These are phyloP conservation scores for Etia nguti DNA, from an alignment of 2,113 vertebrate genomes.

Conservation along the genomic window DNA sequence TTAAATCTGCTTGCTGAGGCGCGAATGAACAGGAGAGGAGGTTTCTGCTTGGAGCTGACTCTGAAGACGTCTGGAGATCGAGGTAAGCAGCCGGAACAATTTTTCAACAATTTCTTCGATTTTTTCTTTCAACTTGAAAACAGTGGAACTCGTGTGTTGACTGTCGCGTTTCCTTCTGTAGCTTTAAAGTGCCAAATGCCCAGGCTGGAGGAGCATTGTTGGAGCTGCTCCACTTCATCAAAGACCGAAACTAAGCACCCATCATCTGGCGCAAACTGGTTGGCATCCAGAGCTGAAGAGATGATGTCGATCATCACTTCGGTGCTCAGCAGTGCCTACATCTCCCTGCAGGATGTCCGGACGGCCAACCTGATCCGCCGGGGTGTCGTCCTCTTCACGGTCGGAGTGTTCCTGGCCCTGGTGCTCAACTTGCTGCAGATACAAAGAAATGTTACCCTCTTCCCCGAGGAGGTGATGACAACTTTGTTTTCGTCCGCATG, in stretches of 20 bases:
- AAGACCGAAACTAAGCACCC: conserved; percentile 60
- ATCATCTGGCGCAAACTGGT: conserved; percentile 59
- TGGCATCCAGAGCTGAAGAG: conserved; percentile 75
- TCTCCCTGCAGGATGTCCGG: conserved; percentile 70
- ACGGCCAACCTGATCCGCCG: conserved; percentile 83
- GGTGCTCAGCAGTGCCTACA: conserved; percentile 64
- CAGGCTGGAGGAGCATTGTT: conserved; percentile 79
- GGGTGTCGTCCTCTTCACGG: conserved; percentile 88
- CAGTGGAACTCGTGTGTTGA: neutral
- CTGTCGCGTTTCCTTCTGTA: neutral
- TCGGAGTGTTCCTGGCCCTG: conserved; percentile 89
- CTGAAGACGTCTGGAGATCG: conserved; percentile 35
- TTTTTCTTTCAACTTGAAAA: neutral
- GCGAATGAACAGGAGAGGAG: conserved; percentile 14
- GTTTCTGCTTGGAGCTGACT: conserved; percentile 11
- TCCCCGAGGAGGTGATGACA: conserved; percentile 90
- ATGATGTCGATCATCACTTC: conserved; percentile 77
- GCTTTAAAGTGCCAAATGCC: conserved; percentile 77
- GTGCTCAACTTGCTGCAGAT: conserved; percentile 96
- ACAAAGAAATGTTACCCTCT: conserved; percentile 88
- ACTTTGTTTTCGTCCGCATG: conserved; percentile 93
- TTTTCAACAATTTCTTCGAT: neutral
- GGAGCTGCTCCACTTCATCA: conserved; percentile 80
- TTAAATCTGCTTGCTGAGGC: neutral
- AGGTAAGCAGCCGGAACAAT: conserved; percentile 41